Conservation (phyloP, 2,113 vertebrate genomes). For the Datnioides undecimradiatus region DNA sequence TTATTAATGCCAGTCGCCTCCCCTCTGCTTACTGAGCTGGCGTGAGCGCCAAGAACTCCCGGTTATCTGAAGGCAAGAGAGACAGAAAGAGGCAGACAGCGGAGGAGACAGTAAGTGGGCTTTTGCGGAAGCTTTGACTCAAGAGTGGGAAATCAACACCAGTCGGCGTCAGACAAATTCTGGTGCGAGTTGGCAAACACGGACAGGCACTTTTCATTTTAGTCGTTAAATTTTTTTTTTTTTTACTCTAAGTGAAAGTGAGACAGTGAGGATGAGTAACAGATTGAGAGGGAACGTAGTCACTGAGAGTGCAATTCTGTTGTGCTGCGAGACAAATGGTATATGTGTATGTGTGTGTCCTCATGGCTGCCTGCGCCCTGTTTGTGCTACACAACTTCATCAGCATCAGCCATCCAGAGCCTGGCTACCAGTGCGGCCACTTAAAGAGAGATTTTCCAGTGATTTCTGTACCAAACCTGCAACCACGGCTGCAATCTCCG, state of each 20-base stretch:
- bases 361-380: not conserved
- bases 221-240: not conserved
- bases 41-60: not conserved
- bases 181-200: constrained; percentile 25
- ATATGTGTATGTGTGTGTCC: not conserved
- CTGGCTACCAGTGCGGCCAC: not conserved
- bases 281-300: constrained; percentile 1
- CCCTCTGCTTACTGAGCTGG: constrained; percentile 26
- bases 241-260: not conserved
- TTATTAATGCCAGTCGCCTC: constrained; percentile 60
- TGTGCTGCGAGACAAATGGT: not conserved
- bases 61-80: constrained; percentile 11
- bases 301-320: constrained; percentile 10
- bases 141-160: constrained; percentile 24
- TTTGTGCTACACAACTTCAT: not conserved
- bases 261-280: not conserved
- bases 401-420: not conserved
- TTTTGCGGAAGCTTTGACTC: constrained; percentile 39
- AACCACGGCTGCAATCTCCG: not conserved
- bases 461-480: not conserved
- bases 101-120: constrained; percentile 17
- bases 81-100: constrained; percentile 27
- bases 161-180: constrained; percentile 2
- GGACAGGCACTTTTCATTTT: constrained; percentile 38
- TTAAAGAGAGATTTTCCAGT: not conserved